Base-by-base conservation (phyloP, 2,113 vertebrate species). In the Syngnathus scovelli region DNA sequence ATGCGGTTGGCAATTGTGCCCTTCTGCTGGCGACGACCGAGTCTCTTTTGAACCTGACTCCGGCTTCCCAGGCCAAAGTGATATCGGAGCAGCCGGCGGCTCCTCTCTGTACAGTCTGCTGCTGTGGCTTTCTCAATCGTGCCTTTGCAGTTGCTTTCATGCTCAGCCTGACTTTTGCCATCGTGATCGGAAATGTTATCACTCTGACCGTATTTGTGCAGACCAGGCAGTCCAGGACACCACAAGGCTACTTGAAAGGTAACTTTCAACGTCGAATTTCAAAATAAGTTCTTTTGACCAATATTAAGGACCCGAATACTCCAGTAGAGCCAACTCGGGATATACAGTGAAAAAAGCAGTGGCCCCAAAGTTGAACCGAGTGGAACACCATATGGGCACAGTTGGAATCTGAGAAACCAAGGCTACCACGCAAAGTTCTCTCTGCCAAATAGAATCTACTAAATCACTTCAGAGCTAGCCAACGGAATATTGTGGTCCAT, bases 191-290 rank as follows among this genome's bases (percentile, higher is more conserved):
- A 63, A 94, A 94, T 18, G 86, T 91, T 68, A 75, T 93, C 81
- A 93, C 90, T 0, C 86, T 94, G 4, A 89, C 89, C 0, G 92
- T 93, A 15, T 92, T 94, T 78, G 87, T 92, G 75, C 86, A 90
- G 77, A 91, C 88, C 0, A 87, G 84, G 68, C 92, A 92, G 65
- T 91, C 90, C 12, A 83, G 88, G 58, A 93, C 91, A 4, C 86
- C 93, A 11, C 93, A 94, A 69, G 90, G 92, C 33, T 93, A 92
- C 74, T 84, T 94, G 61, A 93, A 92, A 92, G 91, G 91, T 92
- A 83, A 79, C 56, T 23, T 52, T 52, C 19, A 51, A 6, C n/a
- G 7, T 51, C 5, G 19, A 19, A 49, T 49, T 19, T 49, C 13
- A 49, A 49, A 19, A 18, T 3, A 51, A n/a, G 48, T 51, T 51